Percentiles rank a stretch among this genome's conserved stretches.
Evolutionary conservation across 2,113 vertebrate species (phyloP).

Genomic region (Coracopsis vasa): DNA sequence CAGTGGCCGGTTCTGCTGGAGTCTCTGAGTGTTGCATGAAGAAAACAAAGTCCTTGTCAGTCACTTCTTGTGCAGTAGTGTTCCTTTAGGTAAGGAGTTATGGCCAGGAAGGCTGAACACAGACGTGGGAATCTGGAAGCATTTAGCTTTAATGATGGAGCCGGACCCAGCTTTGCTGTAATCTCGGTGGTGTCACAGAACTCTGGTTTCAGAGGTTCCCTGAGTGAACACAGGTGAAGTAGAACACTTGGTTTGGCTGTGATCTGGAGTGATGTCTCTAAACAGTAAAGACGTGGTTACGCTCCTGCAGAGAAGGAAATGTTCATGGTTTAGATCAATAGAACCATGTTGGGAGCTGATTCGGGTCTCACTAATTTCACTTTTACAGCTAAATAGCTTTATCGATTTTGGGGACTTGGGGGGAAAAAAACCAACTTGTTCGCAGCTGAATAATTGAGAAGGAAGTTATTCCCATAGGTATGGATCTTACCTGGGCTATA

Average conservation of each 20-base stretch:
- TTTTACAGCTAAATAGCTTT: neutral
- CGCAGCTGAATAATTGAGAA: neutral
- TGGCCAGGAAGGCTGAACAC: neutral
- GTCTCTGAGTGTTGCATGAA: neutral
- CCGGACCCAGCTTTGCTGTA: neutral
- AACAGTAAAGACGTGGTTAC: neutral
- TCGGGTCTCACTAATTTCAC: neutral
- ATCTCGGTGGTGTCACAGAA: no score
- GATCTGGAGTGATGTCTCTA: neutral
- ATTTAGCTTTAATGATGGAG: neutral
- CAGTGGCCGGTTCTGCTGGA: neutral
- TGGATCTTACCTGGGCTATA: neutral
- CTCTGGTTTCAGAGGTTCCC: neutral
- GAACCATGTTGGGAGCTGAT: neutral
- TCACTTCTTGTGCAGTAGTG: fast-evolving
- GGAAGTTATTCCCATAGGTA: neutral
- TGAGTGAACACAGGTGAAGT: neutral
- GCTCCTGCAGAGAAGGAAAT: neutral
- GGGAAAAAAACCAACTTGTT: neutral
- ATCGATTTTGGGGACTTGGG: neutral
- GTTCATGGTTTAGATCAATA: neutral
- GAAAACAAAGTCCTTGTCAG: neutral
- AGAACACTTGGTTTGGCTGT: neutral
- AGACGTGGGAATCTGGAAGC: fast-evolving
- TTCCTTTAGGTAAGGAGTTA: neutral